These are phyloP conservation scores for Alces alces DNA, from an alignment of 2,113 vertebrate species.

Conservation along the genomic window DNA sequence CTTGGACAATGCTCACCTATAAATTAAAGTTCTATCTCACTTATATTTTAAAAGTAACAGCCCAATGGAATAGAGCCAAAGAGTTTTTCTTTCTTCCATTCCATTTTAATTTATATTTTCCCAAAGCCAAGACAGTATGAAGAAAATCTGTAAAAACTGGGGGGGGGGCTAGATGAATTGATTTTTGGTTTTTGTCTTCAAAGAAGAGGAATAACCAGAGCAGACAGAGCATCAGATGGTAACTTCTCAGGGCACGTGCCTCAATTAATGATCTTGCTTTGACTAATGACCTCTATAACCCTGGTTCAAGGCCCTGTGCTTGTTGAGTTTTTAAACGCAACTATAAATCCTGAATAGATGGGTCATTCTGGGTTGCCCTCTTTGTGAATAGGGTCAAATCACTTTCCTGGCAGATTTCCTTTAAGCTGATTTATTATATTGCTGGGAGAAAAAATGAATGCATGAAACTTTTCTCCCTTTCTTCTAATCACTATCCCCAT, in stretches of 20 bases:
- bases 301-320: not conserved
- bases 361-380: not conserved
- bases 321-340: not conserved
- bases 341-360: not conserved
- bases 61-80: not conserved
- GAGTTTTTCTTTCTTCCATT: not conserved
- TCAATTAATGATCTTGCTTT: not conserved
- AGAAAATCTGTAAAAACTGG: not conserved
- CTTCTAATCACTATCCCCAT: not conserved
- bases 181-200: not conserved
- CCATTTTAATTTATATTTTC: constrained; percentile 32
- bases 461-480: not conserved
- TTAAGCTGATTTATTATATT: not conserved
- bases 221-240: not conserved
- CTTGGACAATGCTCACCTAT: not conserved
- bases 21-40: constrained; percentile 5
- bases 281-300: not conserved
- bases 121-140: not conserved
- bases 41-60: constrained; percentile 44
- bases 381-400: not conserved
- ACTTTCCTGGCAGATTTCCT: not conserved
- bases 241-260: not conserved
- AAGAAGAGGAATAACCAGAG: not conserved
- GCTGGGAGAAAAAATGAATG: not conserved
- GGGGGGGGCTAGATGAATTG: not conserved